These are phyloP conservation scores for Drosophila pseudotakahashii DNA, from an alignment of 2,888 invertebrate genomes.

Conservation along the genomic window DNA sequence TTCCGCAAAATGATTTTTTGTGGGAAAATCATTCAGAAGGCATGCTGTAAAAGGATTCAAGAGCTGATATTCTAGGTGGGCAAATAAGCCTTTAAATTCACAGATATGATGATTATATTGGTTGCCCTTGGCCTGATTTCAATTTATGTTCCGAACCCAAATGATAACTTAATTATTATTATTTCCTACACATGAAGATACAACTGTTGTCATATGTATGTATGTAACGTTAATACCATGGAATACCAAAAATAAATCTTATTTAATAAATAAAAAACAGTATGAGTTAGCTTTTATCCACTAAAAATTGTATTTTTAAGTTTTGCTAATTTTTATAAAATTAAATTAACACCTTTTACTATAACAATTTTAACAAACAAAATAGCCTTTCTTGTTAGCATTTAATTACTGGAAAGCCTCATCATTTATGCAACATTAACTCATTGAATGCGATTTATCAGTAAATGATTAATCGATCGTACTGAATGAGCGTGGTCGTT, in stretches of 20 bases:
- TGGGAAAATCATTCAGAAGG: background rate
- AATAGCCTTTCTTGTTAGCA: background rate
- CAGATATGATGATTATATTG: background rate
- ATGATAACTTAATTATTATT: no score
- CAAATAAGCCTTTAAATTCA: background rate
- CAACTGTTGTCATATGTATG: no score
- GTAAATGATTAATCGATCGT: background rate
- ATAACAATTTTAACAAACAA: no score
- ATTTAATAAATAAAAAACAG: no score
- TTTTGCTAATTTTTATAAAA: no score
- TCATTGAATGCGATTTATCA: conserved; percentile 2
- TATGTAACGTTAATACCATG: no score
- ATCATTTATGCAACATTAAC: conserved; percentile 2
- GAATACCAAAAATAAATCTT: no score
- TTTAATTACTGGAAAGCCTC: background rate
- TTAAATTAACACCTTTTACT: no score
- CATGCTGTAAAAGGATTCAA: background rate
- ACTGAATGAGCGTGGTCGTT: background rate
- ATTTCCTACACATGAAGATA: no score
- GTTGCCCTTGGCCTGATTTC: conserved; percentile 10
- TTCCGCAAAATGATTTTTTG: background rate
- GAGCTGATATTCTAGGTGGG: background rate
- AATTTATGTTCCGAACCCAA: background rate
- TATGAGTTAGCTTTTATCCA: no score
- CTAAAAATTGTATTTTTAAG: no score